Conservation (phyloP, 2,113 vertebrate genomes). For the Carettochelys insculpta region DNA sequence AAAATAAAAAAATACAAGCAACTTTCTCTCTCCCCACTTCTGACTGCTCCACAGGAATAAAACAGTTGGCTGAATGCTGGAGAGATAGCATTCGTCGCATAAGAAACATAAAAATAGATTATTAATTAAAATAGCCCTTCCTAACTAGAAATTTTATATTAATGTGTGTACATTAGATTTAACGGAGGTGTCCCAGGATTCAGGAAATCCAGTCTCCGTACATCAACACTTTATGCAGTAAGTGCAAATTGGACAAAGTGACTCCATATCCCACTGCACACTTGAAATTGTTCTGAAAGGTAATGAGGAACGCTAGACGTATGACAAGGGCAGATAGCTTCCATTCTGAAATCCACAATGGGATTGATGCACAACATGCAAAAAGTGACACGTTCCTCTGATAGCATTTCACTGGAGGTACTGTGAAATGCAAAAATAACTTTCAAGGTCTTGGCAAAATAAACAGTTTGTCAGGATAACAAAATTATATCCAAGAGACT, state of each 20-base stretch:
- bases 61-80: neutral
- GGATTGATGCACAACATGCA: neutral
- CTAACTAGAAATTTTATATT: conserved; percentile 27
- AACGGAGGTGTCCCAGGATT: neutral
- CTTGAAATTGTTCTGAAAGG: conserved; percentile 28
- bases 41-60: neutral
- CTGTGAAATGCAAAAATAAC: neutral
- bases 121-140: conserved; percentile 28
- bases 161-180: conserved; percentile 33
- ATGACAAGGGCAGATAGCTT: conserved; percentile 14
- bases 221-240: conserved; percentile 10
- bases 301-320: conserved; percentile 9
- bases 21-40: neutral
- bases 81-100: neutral
- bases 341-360: neutral
- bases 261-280: neutral
- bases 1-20: neutral
- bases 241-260: conserved; percentile 7
- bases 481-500: neutral
- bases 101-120: neutral
- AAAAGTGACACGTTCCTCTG: neutral
- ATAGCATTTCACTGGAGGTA: neutral
- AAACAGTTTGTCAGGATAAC: neutral
- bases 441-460: neutral
- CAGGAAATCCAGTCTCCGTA: neutral